Evolutionary conservation across 2,797 vertebrate species (phyloP).

Genomic region (Clarias pachynema): DNA sequence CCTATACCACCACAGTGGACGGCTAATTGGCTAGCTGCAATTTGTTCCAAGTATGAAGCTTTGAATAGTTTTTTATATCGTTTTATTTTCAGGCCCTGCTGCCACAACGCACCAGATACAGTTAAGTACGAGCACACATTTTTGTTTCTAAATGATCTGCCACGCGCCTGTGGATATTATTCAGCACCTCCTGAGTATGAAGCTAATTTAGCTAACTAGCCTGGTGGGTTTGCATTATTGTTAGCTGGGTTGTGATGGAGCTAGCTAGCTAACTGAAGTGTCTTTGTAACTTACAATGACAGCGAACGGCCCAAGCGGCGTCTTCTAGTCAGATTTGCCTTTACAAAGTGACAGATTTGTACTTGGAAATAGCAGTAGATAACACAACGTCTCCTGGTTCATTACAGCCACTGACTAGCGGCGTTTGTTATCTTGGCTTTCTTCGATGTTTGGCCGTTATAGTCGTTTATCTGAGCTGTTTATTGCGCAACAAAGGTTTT

Average conservation of each 20-base stretch:
- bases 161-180: background rate
- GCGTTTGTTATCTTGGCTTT: background rate
- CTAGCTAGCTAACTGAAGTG: background rate
- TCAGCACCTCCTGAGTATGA: background rate
- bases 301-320: background rate
- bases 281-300: background rate
- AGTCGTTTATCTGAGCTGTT: background rate
- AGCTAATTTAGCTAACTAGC: conserved; percentile 27
- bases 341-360: background rate
- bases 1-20: conserved; percentile 41
- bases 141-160: background rate
- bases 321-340: background rate
- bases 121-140: background rate
- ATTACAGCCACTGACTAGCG: background rate
- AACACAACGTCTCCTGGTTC: background rate
- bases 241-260: background rate
- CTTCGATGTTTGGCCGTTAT: background rate
- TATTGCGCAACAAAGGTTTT: background rate
- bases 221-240: conserved; percentile 6
- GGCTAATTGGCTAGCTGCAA: conserved; percentile 51
- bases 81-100: background rate
- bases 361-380: background rate
- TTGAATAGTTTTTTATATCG: conserved; percentile 17
- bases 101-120: background rate
- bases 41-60: conserved; percentile 44